Conservation (phyloP, 2,113 vertebrate species). For the Cinclus cinclus region DNA sequence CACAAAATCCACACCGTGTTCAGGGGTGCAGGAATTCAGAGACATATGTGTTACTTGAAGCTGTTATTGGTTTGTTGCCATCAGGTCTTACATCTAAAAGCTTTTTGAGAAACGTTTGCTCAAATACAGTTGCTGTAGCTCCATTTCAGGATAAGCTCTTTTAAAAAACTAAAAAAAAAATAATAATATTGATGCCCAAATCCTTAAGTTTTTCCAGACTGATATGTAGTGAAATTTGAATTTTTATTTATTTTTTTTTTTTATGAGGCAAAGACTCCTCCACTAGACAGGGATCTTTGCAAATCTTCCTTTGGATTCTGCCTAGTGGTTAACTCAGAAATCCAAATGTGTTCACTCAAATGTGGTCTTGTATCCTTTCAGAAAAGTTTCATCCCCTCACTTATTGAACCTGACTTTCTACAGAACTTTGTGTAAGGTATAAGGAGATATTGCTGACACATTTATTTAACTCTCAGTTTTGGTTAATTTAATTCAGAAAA, state of each 20-base stretch:
- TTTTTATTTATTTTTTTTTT: neutral
- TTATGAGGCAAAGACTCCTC: neutral
- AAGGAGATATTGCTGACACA: neutral
- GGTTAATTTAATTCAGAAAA: neutral
- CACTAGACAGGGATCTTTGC: neutral
- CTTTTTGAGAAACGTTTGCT: neutral
- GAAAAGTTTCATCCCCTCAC: neutral
- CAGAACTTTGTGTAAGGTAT: neutral
- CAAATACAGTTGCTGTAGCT: neutral
- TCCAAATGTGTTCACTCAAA: neutral
- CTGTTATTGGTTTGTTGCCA: neutral
- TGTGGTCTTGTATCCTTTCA: fast-evolving
- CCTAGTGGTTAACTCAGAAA: neutral
- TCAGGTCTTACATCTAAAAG: neutral
- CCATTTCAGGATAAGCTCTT: neutral
- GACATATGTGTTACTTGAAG: neutral
- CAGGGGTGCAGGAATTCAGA: neutral
- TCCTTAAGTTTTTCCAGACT: neutral
- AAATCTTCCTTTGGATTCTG: neutral
- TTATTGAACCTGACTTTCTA: neutral
- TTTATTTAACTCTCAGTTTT: neutral
- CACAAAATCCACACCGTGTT: fast-evolving
- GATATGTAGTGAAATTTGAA: neutral
- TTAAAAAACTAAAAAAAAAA: neutral
- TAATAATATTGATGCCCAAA: neutral